Base-by-base conservation (phyloP, 2,113 vertebrate species). In the Stegostoma tigrinum region DNA sequence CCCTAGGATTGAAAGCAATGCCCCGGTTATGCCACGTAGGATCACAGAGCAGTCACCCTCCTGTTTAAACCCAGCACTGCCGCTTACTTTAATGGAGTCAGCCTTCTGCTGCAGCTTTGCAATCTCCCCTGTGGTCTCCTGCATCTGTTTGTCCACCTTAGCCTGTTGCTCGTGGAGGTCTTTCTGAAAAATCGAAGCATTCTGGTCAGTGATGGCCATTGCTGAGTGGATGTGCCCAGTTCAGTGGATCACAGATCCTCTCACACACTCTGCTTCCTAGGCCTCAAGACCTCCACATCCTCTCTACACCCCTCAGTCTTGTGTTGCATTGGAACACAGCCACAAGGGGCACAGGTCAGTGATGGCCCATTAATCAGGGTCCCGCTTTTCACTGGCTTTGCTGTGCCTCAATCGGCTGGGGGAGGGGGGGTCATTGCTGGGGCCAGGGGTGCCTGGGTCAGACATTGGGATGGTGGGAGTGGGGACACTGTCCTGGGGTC, bases 11-110 rank as follows among this genome's bases (percentile, higher is more conserved):
- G 30, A 38, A 17, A 83, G 15, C 15, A 80, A 23, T 42, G n/a
- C 2, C 89, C 8, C 34, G 66, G 23, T 38, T 42, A 67, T 19
- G 6, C 30, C 64, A 30, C 38, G 89, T 34, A 30, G 4, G 2
- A 17, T 90, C 3, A 34, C 27, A 61, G 52, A 52, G 5, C n/a
- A 5, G n/a, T 5, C 78, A 38, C n/a, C 70, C 0, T 24, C 12
- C 27, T 61, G 52, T 15, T 34, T 89, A 52, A 89, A 89, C 12
- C 24, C 30, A 55, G 87, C 34, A 93, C 17, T 5, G 7, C 38
- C n/a, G 2, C 89, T 93, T 93, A 93, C 89, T 67, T 93, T 93
- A 93, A 93, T 23, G 34, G 89, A 66, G 89, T 66, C 89, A 6
- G 66, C n/a, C 5, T 66, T 93, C 38, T 93, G 89, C 64, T 93